Conservation (phyloP, 1,140 invertebrate species). For the Ganaspis sp. region DNA sequence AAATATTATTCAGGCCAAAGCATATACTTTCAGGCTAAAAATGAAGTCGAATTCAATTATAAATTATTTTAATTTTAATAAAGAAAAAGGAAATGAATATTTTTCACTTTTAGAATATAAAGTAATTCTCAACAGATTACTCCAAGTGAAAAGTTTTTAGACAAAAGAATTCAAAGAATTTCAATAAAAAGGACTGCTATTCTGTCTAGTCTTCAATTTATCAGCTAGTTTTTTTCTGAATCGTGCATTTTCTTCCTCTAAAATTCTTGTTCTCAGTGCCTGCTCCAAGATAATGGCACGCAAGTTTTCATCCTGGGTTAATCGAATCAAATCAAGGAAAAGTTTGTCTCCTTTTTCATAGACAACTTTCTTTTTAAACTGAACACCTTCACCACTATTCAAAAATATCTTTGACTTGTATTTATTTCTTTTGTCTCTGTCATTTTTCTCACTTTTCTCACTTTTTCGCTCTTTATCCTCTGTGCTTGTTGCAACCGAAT, state of each 20-base stretch:
- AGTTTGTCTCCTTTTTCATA: not conserved
- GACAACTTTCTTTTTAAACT: too few relatives aligned
- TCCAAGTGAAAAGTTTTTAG: not conserved
- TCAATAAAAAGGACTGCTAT: slow-evolving; percentile 54
- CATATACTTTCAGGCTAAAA: too few relatives aligned
- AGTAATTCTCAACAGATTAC: not conserved
- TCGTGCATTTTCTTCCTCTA: slow-evolving; percentile 25
- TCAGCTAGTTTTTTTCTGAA: slow-evolving; percentile 16
- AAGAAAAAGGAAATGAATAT: not conserved
- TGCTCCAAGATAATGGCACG: slow-evolving; percentile 44
- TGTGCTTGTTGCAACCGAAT: not conserved
- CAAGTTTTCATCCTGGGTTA: slow-evolving; percentile 47
- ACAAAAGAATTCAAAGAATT: not conserved
- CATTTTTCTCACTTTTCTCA: not conserved
- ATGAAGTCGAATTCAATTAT: too few relatives aligned
- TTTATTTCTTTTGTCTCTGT: not conserved
- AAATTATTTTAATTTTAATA: not conserved
- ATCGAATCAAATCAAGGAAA: slow-evolving; percentile 38
- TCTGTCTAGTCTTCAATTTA: slow-evolving; percentile 41
- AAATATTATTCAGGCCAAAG: too few relatives aligned
- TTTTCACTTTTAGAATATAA: not conserved
- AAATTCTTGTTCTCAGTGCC: slow-evolving; percentile 36
- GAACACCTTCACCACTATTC: not conserved
- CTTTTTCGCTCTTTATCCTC: not conserved
- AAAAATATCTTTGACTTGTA: not conserved